Evolutionary conservation across 1,140 invertebrate species (phyloP), one percentile per base, ranked within the genome.

Genomic region (Drosophila sp.): DNA sequence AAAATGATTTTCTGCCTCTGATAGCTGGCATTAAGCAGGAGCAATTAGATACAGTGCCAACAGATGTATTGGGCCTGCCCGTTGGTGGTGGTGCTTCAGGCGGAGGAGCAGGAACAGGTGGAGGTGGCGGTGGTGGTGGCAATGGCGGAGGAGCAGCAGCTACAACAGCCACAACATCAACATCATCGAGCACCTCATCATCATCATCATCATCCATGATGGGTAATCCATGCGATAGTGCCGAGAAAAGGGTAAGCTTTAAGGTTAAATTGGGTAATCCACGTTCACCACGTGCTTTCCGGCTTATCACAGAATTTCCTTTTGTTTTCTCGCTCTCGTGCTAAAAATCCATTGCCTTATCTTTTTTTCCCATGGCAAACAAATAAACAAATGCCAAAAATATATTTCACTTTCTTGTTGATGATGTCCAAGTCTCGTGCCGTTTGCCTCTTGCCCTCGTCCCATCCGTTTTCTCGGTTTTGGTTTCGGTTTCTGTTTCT

Each of bases 221-320:
- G 70, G 82, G 90, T 6, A 92, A 92, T 80, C 87, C 91, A 32
- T 92, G 91, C 64, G 91, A 92, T 60, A 92, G 91, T 55, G 91
- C 89, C 17, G 91, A 92, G 30, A 92, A 92, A 74, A 70, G 91
- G 79, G 91, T 92, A 89, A 91, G 40, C 38, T 67, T 41, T 67
- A 56, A 47, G 35, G 63, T 67, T 61, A 74, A 55, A 41, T 47
- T 6, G 23, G 3, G 11, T 4, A 2, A 11, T 70, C 38, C 66
- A 76, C 60, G 72, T 70, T 4, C 29, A 76, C 38, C 72, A 76
- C 72, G 72, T 70, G 74, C 50, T 60, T 6, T 29, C 33, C n/a
- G 41, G 1, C 54, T 70, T 70, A 56, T 64, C 64, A 57, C 29
- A 41, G 3, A 7, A 4, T n/a, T 4, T 32, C 30, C 17, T 17